A percentile compares a stretch with the other conserved stretches of the same genome.
Conservation (phyloP, 2,888 invertebrate genomes). For the Dendrolimus pini region DNA sequence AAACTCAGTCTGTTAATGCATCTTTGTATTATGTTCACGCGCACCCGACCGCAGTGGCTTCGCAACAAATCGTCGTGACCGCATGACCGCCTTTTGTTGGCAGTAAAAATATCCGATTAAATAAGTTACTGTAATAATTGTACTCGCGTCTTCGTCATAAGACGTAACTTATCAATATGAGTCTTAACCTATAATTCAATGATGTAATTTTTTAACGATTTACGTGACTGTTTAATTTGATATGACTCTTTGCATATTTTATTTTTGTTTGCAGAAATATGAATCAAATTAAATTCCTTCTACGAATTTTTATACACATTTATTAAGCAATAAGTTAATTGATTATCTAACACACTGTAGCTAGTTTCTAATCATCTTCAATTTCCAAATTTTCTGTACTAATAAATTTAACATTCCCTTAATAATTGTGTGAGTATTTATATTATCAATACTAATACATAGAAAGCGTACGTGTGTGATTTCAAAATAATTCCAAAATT, state of each 20-base stretch:
- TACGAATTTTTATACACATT: too few relatives aligned
- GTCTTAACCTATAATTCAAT: not conserved
- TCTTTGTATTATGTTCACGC: not conserved
- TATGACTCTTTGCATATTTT: not conserved
- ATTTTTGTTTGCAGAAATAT: too few relatives aligned
- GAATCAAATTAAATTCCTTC: too few relatives aligned
- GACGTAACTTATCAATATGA: slow-evolving; percentile 9
- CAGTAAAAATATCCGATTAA: slow-evolving; percentile 9
- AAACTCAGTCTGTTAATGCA: not conserved
- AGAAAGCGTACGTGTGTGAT: too few relatives aligned
- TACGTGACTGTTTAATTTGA: not conserved
- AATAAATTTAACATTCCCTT: too few relatives aligned
- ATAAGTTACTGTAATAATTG: slow-evolving; percentile 8
- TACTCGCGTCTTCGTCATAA: slow-evolving; percentile 7
- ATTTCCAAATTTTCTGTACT: too few relatives aligned
- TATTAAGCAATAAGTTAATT: too few relatives aligned
- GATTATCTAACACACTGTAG: too few relatives aligned
- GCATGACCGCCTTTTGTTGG: slow-evolving; percentile 16
- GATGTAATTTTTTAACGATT: not conserved
- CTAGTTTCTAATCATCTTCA: too few relatives aligned
- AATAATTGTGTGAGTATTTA: too few relatives aligned
- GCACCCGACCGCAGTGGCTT: slow-evolving; percentile 2
- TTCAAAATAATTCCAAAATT: too few relatives aligned
- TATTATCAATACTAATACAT: too few relatives aligned
- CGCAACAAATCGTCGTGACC: slow-evolving; percentile 10